phyloP scores from a whole-genome alignment of 1,140 invertebrate genomes.

The Drosophila sproati region DNA sequence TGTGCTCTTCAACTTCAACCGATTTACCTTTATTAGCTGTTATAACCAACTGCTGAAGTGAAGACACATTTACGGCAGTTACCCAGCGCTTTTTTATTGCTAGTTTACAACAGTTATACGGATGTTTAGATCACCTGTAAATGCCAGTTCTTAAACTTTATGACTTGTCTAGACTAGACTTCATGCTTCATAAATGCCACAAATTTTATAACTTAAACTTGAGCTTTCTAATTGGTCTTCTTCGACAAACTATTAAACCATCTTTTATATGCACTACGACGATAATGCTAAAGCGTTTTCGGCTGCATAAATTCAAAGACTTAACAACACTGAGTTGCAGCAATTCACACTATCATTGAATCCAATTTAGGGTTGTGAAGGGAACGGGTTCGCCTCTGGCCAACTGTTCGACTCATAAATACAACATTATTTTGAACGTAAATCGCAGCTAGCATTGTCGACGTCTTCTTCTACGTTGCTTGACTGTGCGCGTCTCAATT shows the following conservation, averaged over 20 bases:
- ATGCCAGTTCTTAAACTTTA: neutral
- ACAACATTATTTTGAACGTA: conserved; percentile 78
- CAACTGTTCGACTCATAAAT: conserved; percentile 77
- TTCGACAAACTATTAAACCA: conserved; percentile 1
- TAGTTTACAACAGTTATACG: conserved; percentile 3
- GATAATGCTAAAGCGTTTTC: neutral
- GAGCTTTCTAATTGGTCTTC: conserved; percentile 9
- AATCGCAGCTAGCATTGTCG: conserved; percentile 71
- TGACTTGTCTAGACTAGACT: neutral
- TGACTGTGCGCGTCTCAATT: conserved; percentile 77
- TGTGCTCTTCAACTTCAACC: too few relatives aligned
- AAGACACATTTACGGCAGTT: neutral
- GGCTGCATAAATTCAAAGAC: conserved; percentile 37
- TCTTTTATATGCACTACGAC: conserved; percentile 4
- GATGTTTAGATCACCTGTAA: conserved; percentile 5
- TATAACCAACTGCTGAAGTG: neutral
- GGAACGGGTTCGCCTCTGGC: conserved; percentile 34
- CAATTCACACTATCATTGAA: conserved; percentile 44
- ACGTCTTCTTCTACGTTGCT: conserved; percentile 42
- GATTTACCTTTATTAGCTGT: neutral
- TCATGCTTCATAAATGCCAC: neutral
- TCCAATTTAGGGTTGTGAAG: conserved; percentile 14
- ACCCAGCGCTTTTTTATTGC: too few relatives aligned
- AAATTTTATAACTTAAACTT: neutral
- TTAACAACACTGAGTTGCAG: conserved; percentile 36